These are phyloP conservation scores for Lepidotrigona ventralis DNA, from an alignment of 1,140 invertebrate species.

Conservation along the genomic window DNA sequence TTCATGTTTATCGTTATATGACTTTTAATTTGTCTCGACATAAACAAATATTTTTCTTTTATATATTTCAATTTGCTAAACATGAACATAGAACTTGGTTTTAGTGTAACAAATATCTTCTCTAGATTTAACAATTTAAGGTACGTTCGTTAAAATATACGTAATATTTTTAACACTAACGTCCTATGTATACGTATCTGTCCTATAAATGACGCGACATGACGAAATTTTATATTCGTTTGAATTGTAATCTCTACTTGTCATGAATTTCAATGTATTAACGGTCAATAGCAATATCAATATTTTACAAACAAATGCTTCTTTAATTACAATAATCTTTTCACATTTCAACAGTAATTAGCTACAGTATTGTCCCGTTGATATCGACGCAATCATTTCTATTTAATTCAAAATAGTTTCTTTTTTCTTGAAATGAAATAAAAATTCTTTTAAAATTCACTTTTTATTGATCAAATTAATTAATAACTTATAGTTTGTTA, in stretches of 20 bases:
- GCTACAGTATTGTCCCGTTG: not conserved
- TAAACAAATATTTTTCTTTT: constrained; percentile 8
- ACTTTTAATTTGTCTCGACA: constrained; percentile 9
- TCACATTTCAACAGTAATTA: constrained; percentile 2
- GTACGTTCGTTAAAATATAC: constrained; percentile 54
- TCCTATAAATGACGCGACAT: constrained; percentile 24
- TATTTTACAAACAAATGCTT: constrained; percentile 11
- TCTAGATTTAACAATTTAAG: constrained; percentile 49
- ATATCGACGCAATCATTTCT: not conserved
- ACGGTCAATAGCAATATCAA: not conserved
- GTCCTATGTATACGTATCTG: constrained; percentile 30
- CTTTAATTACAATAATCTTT: constrained; percentile 11
- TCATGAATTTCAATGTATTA: not conserved
- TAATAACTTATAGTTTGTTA: not conserved
- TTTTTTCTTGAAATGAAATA: not conserved
- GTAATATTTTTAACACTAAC: constrained; percentile 47
- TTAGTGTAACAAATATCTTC: constrained; percentile 33
- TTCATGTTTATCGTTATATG: constrained; percentile 16
- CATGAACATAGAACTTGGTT: constrained; percentile 47
- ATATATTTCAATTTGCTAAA: constrained; percentile 15
- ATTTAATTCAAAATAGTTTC: not conserved
- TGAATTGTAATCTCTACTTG: constrained; percentile 19
- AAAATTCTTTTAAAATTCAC: not conserved
- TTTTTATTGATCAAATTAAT: not conserved
- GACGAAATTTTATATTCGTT: not conserved